Percentiles rank a stretch among this genome's conserved stretches.
Conservation (phyloP, 1,140 invertebrate genomes). For the Lepidostoma basale region DNA sequence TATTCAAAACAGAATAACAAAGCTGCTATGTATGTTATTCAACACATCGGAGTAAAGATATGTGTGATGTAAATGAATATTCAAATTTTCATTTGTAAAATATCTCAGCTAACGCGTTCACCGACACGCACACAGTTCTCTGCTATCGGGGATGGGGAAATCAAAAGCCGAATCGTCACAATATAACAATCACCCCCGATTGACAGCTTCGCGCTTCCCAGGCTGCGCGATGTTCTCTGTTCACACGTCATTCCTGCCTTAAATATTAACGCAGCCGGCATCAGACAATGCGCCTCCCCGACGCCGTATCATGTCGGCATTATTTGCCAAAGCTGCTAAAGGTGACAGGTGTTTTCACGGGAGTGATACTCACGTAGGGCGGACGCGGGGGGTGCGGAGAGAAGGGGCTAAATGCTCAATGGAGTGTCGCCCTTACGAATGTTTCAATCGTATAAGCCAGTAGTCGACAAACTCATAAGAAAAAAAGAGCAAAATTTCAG, state of each 20-base stretch:
- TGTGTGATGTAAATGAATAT: background rate
- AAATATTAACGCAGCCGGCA: conserved; percentile 29
- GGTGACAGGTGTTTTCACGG: conserved; percentile 12
- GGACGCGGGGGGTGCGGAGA: no score
- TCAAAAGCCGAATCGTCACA: conserved; percentile 5
- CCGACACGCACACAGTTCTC: background rate
- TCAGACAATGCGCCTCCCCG: background rate
- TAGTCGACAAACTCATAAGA: background rate
- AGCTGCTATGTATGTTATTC: no score
- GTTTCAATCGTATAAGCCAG: background rate
- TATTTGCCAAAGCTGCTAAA: conserved; percentile 13
- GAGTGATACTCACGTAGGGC: background rate
- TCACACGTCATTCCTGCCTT: conserved; percentile 33
- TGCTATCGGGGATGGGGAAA: background rate
- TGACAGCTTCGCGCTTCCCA: background rate
- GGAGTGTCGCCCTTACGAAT: background rate
- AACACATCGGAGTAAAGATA: background rate
- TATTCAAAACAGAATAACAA: no score
- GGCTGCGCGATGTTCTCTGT: conserved; percentile 4
- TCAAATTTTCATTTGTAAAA: background rate
- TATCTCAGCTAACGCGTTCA: background rate
- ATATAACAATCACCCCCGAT: background rate
- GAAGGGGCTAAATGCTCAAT: no score
- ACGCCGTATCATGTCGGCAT: conserved; percentile 22
- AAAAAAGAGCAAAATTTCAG: background rate